Evolutionary conservation across 2,113 vertebrate genomes (phyloP).

Genomic region (Cephalopholis sonnerati): DNA sequence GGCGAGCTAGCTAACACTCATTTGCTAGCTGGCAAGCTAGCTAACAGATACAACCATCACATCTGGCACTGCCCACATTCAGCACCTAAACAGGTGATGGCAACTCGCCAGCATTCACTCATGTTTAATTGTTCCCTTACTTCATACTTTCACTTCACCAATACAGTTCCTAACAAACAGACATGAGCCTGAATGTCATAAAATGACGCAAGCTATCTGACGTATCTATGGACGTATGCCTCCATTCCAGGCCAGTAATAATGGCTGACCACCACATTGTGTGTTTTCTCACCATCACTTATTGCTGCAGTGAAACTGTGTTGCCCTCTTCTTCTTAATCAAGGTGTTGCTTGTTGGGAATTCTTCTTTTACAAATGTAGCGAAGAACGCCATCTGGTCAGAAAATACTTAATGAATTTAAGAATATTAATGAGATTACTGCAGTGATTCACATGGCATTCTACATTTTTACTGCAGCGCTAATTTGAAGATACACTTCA

Average conservation of each 20-base stretch:
- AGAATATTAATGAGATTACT: background rate
- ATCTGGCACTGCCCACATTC: too few relatives aligned
- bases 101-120: too few relatives aligned
- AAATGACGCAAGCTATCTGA: background rate
- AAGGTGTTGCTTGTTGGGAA: background rate
- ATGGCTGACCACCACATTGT: background rate
- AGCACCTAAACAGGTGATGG: too few relatives aligned
- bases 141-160: too few relatives aligned
- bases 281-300: background rate
- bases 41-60: too few relatives aligned
- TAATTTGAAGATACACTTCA: background rate
- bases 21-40: too few relatives aligned
- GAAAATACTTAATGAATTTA: background rate
- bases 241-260: background rate
- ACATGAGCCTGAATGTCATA: background rate
- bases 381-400: background rate
- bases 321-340: background rate
- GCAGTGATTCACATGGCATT: background rate
- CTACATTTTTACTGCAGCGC: background rate
- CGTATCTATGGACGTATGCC: background rate
- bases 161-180: too few relatives aligned
- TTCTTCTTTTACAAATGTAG: background rate
- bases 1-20: too few relatives aligned
- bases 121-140: too few relatives aligned
- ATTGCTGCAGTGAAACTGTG: background rate